These are phyloP conservation scores for Gambusia affinis DNA, from an alignment of 2,113 vertebrate genomes.

Conservation along the genomic window DNA sequence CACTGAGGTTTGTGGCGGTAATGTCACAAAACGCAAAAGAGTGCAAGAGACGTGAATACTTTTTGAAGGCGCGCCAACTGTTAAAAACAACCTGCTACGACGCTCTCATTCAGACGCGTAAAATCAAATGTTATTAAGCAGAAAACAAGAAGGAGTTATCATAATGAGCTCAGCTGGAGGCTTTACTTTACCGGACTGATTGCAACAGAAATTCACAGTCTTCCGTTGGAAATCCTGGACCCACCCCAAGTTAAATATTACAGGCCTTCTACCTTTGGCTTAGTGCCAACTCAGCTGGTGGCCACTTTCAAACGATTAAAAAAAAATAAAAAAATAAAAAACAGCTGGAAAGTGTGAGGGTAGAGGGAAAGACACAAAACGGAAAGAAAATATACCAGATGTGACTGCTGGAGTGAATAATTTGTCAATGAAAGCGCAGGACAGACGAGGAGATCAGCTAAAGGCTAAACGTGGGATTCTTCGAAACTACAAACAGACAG, in stretches of 20 bases:
- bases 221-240: conserved; percentile 72
- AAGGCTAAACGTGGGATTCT: conserved; percentile 36
- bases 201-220: conserved; percentile 65
- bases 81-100: conserved; percentile 28
- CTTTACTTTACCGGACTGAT: conserved; percentile 62
- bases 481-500: conserved; percentile 24
- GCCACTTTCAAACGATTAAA: conserved; percentile 44
- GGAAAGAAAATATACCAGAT: conserved; percentile 64
- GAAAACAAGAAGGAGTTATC: conserved; percentile 19
- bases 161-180: conserved; percentile 51
- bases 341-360: conserved; percentile 25
- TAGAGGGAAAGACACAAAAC: conserved; percentile 58
- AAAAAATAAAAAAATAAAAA: not conserved
- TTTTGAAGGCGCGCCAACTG: not conserved
- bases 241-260: conserved; percentile 71
- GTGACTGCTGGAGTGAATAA: conserved; percentile 51
- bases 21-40: not conserved
- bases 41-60: not conserved
- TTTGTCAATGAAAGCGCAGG: conserved; percentile 47
- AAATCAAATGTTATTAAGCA: conserved; percentile 49
- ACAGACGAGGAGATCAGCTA: conserved; percentile 40
- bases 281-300: conserved; percentile 75
- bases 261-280: conserved; percentile 71
- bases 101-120: conserved; percentile 31
- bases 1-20: not conserved